Base-by-base conservation (phyloP, 2,888 invertebrate species). In the Pecten maximus region DNA sequence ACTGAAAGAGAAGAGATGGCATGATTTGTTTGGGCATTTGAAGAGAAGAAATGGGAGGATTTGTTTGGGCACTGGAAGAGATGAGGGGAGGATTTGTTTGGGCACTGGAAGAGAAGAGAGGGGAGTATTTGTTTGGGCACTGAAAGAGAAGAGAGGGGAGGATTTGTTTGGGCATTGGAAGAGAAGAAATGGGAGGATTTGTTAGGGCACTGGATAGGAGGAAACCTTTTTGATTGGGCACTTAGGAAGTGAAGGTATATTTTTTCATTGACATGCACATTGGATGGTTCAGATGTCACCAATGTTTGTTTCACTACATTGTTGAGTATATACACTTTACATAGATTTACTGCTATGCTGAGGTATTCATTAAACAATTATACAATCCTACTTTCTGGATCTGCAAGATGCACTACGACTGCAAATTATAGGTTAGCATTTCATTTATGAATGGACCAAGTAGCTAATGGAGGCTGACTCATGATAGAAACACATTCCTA, bases 381-480 rank as follows among this genome's bases (percentile, higher is more conserved):
- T 54, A 54, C 10, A 74, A 74, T 28, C 74, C 74, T 35, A 12
- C 16, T 6, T 74, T 28, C 12, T 74, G 74, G 28, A 74, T 74
- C 74, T 74, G 74, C 74, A 28, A n/a, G 15, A 74, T 74, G 74
- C 74, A 28, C 35, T 12, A 74, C 2, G 74, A 35, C 74, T 74
- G 35, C 35, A 35, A 35, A 74, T 74, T 74, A 74, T 28, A 74
- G 74, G 74, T 74, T 74, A 6, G 74, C 1, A 10, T 12, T 74
- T 28, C 35, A 60, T 74, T 74, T 74, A 74, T 74, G 28, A 74
- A 74, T 74, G 74, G 74, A 74, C 74, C 28, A 8, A 28, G 35
- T 74, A 35, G 28, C 74, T 74, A 74, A 74, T 35, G 74, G 74
- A 35, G 74, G 2, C 74, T 74, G 74, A 74, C 74, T 74, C 74